Evolutionary conservation across 2,888 invertebrate species (phyloP), one percentile per base, ranked within the genome.

Genomic region (Eristalinus sepulchralis): DNA sequence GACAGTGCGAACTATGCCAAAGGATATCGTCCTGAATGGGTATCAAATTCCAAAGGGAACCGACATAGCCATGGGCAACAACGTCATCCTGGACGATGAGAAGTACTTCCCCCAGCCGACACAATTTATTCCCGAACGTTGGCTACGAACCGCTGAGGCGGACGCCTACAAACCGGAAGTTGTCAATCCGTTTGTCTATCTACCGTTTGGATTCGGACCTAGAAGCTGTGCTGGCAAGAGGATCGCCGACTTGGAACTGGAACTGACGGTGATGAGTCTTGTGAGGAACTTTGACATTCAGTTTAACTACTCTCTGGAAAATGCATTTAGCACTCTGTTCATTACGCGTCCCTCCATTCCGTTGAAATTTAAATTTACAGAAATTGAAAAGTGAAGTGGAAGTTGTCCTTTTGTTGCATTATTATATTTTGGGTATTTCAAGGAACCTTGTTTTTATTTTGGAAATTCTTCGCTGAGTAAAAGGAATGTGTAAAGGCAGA

Each of bases 101-200:
- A 92, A 94, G 80, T 94, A 96, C 89, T 96, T 95, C 88, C 93
- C 94, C 0, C 92, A 93, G 13, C 92, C 95, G 0, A 90, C 93
- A 0, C 93, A 94, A 83, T 97, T 94, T 89, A 90, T 95, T 31
- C 97, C 97, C 0, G 96, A 96, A 90, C 93, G 97, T 31, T 97
- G 97, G 97, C 88, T 94, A 39, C 93, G 93, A 34, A 79, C 76
- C 9, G 55, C 59, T 17, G 78, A 79, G 9, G 39, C 39, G 10
- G 73, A 80, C 22, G 17, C 64, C 2, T 80, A 79, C 27, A 83
- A 72, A 20, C 36, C 84, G 2, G 64, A 55, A 0, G 47, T 75
- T 9, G 68, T 79, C 0, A 78, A 89, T 83, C 88, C 89, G 8
- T 90, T 90, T 82, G 77, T 88, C 8, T 89, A 89, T 31, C 90